These are phyloP conservation scores for Equus przewalskii DNA, from an alignment of 2,113 vertebrate species.

Conservation along the genomic window DNA sequence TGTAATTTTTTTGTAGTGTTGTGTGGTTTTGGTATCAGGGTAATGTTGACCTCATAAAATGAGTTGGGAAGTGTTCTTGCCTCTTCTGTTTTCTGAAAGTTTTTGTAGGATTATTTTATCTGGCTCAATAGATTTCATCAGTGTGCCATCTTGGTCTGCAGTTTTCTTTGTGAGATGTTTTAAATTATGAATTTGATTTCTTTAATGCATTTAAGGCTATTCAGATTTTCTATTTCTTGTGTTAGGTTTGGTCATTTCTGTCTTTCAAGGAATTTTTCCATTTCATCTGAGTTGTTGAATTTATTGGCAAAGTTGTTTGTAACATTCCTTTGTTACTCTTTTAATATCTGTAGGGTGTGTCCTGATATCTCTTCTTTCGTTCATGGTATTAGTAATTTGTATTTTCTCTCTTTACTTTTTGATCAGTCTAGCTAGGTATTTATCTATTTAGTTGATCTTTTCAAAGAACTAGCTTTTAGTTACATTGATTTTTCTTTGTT, in stretches of 20 bases:
- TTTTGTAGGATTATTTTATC: slow-evolving; percentile 30
- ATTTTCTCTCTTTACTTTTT: slow-evolving; percentile 33
- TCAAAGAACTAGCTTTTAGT: not conserved
- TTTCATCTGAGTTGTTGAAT: slow-evolving; percentile 29
- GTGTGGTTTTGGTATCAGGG: slow-evolving; percentile 15
- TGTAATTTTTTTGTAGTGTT: slow-evolving; percentile 38
- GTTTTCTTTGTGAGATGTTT: slow-evolving; percentile 58
- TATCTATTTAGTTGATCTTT: slow-evolving; percentile 46
- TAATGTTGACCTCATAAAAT: slow-evolving; percentile 2
- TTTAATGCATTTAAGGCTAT: not conserved
- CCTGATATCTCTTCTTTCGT: not conserved
- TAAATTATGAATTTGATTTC: slow-evolving; percentile 15
- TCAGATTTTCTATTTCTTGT: slow-evolving; percentile 29
- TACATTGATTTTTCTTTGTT: not conserved
- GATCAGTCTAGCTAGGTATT: not conserved
- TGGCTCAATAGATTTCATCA: slow-evolving; percentile 31
- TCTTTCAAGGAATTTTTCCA: slow-evolving; percentile 5
- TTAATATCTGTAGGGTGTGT: slow-evolving; percentile 37
- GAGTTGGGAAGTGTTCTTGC: not conserved
- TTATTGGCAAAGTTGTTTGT: slow-evolving; percentile 3
- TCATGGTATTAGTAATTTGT: slow-evolving; percentile 27
- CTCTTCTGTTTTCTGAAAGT: slow-evolving; percentile 21
- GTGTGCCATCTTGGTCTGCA: not conserved
- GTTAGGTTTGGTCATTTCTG: slow-evolving; percentile 23
- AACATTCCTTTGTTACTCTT: not conserved